Base-by-base conservation (phyloP, 2,113 vertebrate species). In the Phylloscopus trochilus region DNA sequence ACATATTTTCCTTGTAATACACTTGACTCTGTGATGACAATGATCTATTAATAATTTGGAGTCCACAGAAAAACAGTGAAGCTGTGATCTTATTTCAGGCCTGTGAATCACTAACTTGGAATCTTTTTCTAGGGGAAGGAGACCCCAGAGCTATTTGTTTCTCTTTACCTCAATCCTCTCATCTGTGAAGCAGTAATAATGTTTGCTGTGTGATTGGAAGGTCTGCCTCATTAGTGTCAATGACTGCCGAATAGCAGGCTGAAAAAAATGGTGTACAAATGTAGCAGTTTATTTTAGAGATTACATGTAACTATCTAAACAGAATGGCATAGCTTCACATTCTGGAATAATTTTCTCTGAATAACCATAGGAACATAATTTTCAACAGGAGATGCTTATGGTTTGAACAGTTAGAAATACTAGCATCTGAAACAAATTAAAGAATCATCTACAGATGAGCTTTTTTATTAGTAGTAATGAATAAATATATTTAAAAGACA, bases 341-440 rank as follows among this genome's bases (percentile, higher is more conserved):
- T 95, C 95, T 85, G 91, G 96, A 85, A 92, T 95, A 10, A 93
- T 82, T 96, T 95, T 91, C 58, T 91, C 66, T 66, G 87, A 94
- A 96, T 96, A 97, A 97, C 60, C 35, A 33, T 87, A 95, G 82
- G 95, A 93, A 94, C 28, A 73, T 95, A 92, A 96, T 95, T 97
- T 97, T 96, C 93, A 94, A 83, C 43, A 87, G 77, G 39, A 87
- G n/a, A 91, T 96, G 92, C 72, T 94, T 96, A 56, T 89, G 43
- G 26, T 90, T 96, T 91, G 75, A 94, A 66, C 82, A 95, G 73
- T 76, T 96, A 96, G 93, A 96, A 97, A 95, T 68, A 91, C 67
- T 96, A 96, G 84, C 26, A 8, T 93, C 84, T 95, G 92, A 97
- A 97, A 97, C 89, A 78, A 96, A 97, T 95, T 78, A 95, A 87